Base-by-base conservation (phyloP, 2,888 invertebrate species). In the Eilema sororculum region DNA sequence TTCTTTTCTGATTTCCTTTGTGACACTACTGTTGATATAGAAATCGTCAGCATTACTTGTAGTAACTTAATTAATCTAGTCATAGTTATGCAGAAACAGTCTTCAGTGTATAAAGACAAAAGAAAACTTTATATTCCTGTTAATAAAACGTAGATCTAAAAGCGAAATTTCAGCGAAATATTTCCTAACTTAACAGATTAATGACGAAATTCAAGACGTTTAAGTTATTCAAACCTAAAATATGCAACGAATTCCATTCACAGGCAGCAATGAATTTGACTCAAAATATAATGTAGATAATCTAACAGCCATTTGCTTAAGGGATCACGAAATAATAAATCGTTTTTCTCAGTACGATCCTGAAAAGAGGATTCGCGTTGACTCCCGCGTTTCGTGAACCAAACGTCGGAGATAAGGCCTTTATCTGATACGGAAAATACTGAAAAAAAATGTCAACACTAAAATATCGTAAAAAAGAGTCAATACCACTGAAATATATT, bases 281-380 rank as follows among this genome's bases (percentile, higher is more conserved):
- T 65, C 25, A 65, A 74, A 79, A 79, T 78, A 74, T 73, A 67
- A 67, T 64, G 67, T 73, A 78, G 73, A 78, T 76, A 72, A 78
- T 77, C 65, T 77, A 65, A 68, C 41, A 73, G 70, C 74, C 69
- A 79, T 80, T 81, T 77, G 62, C 69, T 76, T 71, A 66, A 58
- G 67, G 79, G 69, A 78, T 73, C 75, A 71, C 71, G 64, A 74
- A 74, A 81, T 81, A 81, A 81, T 81, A 81, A 81, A 81, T 81
- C 73, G 76, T 75, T 81, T 81, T 76, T 73, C 78, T 57, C 75
- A 59, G 73, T 74, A 69, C 72, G 75, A 74, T 76, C 74, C 71
- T 72, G 74, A 74, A 80, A 81, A 78, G 76, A 72, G 76, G 75
- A 75, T 81, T 76, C 72, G 24, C 64, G 76, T 75, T 71, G 69